Conservation (phyloP, 2,113 vertebrate genomes). For the Chaetodon trifascialis region DNA sequence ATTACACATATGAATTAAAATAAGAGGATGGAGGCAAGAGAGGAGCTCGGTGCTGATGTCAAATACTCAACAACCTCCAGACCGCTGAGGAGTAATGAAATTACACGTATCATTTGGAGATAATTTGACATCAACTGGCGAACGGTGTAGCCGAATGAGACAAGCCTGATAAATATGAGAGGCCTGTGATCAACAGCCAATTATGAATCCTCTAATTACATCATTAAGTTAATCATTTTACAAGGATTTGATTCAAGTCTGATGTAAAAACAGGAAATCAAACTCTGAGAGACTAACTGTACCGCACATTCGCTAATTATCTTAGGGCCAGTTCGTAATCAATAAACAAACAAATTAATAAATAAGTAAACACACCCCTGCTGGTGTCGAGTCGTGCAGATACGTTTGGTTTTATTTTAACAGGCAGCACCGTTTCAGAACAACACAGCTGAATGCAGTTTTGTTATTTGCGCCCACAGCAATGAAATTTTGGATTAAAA, state of each 20-base stretch:
- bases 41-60: not conserved
- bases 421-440: not conserved
- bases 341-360: not conserved
- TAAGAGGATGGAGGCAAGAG: not conserved
- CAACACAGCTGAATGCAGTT: not conserved
- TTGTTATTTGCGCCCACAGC: not conserved
- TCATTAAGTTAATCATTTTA: constrained; percentile 51
- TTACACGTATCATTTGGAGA: constrained; percentile 49
- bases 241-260: constrained; percentile 24
- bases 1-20: constrained; percentile 8
- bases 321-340: not conserved
- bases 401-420: not conserved
- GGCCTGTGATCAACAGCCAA: constrained; percentile 45
- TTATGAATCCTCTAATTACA: constrained; percentile 47
- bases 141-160: constrained; percentile 26
- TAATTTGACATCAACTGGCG: constrained; percentile 52
- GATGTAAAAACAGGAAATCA: constrained; percentile 46
- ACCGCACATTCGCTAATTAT: not conserved
- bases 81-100: constrained; percentile 30
- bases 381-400: not conserved
- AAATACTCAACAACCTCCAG: constrained; percentile 25
- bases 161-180: constrained; percentile 31
- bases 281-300: constrained; percentile 9
- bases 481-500: not conserved
- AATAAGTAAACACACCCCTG: no score